phyloP scores from a whole-genome alignment of 2,888 invertebrate genomes.

The Tipula confusa region DNA sequence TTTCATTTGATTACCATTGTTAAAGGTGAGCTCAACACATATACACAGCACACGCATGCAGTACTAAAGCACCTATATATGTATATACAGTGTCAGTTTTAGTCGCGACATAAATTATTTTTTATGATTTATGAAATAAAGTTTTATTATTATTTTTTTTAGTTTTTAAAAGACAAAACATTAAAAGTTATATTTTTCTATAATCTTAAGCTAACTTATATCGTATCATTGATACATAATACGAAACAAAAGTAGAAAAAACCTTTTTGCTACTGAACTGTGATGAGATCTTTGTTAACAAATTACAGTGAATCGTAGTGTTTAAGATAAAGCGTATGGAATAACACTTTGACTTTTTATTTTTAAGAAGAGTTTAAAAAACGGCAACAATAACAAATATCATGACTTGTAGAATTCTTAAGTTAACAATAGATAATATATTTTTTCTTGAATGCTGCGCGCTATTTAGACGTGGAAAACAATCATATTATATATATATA shows the following conservation, averaged over 20 bases:
- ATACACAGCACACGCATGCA: background rate
- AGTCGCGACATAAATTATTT: background rate
- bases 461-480: background rate
- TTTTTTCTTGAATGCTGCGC: background rate
- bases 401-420: background rate
- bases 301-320: background rate
- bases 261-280: background rate
- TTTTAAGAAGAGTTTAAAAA: background rate
- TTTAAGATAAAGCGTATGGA: background rate
- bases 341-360: slow-evolving; percentile 15
- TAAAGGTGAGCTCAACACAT: background rate
- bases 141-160: background rate
- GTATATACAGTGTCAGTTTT: background rate
- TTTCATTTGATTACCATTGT: background rate
- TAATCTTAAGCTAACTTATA: background rate
- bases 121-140: slow-evolving; percentile 25
- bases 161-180: background rate
- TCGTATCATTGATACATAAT: background rate
- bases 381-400: background rate
- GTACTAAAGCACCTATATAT: background rate
- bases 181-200: background rate
- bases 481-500: background rate
- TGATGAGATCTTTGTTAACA: slow-evolving; percentile 3
- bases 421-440: background rate
- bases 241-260: background rate